phyloP scores from a whole-genome alignment of 2,113 vertebrate species.

The Antechinus flavipes region DNA sequence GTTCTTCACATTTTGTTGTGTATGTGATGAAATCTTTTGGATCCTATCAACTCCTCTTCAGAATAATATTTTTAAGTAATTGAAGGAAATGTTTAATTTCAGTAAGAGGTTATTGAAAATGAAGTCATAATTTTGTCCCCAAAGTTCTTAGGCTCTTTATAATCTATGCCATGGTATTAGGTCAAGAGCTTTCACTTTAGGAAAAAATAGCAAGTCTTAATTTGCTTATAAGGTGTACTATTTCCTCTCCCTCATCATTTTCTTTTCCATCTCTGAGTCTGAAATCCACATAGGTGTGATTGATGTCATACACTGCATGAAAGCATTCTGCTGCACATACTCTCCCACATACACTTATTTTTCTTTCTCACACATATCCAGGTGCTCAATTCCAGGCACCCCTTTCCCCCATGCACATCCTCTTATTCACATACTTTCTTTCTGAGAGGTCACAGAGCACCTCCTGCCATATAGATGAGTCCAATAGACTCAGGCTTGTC shows the following conservation, averaged over 20 bases:
- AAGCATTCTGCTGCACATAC: not conserved
- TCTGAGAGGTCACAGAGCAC: not conserved
- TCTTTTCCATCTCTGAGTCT: constrained; percentile 18
- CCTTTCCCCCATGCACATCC: not conserved
- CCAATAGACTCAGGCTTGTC: not conserved
- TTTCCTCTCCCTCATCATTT: constrained; percentile 52
- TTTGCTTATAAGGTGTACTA: constrained; percentile 62
- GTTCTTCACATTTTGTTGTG: not conserved
- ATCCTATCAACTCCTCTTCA: not conserved
- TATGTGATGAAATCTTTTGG: not conserved
- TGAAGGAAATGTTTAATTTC: not conserved
- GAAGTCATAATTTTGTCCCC: not conserved
- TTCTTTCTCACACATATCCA: not conserved
- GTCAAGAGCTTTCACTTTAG: constrained; percentile 33
- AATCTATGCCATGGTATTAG: not conserved
- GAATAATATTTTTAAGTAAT: not conserved
- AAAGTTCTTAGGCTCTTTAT: not conserved
- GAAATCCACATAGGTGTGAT: constrained; percentile 41
- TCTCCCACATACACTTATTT: not conserved
- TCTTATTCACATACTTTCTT: not conserved
- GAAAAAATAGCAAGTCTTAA: constrained; percentile 63
- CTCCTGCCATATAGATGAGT: not conserved
- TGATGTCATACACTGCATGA: not conserved
- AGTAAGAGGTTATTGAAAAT: not conserved
- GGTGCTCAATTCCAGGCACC: not conserved